phyloP scores from a whole-genome alignment of 2,888 invertebrate genomes.

The Leptura quadrifasciata region DNA sequence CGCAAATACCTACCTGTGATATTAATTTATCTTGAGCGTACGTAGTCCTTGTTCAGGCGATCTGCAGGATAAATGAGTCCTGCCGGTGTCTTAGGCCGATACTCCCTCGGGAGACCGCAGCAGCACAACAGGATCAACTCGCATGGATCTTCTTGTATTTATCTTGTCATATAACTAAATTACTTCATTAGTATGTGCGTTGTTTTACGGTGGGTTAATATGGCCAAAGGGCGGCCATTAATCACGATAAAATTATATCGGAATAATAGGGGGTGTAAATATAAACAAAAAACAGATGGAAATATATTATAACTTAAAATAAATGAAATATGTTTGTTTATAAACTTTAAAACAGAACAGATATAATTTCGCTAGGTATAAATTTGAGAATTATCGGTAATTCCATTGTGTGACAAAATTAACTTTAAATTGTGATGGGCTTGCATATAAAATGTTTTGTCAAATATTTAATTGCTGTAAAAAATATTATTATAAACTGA shows the following conservation, averaged over 20 bases:
- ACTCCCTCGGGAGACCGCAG: conserved; percentile 66
- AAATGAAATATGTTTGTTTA: neutral
- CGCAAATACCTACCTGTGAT: conserved; percentile 8
- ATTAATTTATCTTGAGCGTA: conserved; percentile 26
- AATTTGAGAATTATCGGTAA: neutral
- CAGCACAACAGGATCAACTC: conserved; percentile 70
- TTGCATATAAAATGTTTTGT: no score
- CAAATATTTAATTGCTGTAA: no score
- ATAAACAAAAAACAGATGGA: conserved; percentile 6
- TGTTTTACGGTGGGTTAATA: conserved; percentile 55
- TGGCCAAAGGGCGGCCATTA: conserved; percentile 57
- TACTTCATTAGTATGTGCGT: conserved; percentile 67
- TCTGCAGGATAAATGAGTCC: conserved; percentile 67
- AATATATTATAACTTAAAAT: conserved; percentile 8
- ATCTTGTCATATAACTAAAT: conserved; percentile 74
- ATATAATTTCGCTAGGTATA: neutral
- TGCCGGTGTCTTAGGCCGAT: conserved; percentile 69
- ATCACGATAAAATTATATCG: conserved; percentile 57
- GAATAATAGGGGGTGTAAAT: conserved; percentile 46
- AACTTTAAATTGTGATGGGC: neutral
- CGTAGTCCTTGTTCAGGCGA: conserved; percentile 25
- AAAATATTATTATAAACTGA: no score
- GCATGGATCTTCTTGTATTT: conserved; percentile 72
- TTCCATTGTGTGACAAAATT: neutral
- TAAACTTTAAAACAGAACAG: neutral